A percentile compares a stretch with the other conserved stretches of the same genome.
Evolutionary conservation across 2,888 invertebrate genomes (phyloP).

Genomic region (Byasa hedistus): DNA sequence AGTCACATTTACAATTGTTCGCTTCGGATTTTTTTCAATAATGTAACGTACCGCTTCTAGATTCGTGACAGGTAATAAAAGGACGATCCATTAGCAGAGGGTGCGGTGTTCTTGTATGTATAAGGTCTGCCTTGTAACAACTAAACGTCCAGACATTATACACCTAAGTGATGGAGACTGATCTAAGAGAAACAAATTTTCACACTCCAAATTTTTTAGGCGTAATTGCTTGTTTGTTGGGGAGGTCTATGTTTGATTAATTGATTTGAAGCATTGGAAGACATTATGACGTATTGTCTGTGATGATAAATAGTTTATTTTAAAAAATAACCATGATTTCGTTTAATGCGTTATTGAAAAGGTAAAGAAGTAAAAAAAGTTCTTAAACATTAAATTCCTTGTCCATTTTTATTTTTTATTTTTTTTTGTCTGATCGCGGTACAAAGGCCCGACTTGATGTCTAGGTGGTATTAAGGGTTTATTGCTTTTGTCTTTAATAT

Average conservation of each 20-base stretch:
- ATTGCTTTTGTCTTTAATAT: too few species aligned
- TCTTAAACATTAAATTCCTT: too few species aligned
- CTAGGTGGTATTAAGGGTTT: too few species aligned
- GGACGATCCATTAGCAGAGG: constrained; percentile 23
- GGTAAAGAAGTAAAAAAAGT: too few species aligned
- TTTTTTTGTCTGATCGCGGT: too few species aligned
- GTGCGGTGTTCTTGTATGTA: constrained; percentile 16
- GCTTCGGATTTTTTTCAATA: constrained; percentile 12
- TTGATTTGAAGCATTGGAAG: too few species aligned
- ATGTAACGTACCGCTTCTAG: constrained; percentile 15
- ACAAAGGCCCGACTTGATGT: too few species aligned
- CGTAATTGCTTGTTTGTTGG: not conserved
- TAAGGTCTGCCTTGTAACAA: constrained; percentile 9
- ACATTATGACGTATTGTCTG: too few species aligned
- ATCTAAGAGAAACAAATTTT: not conserved
- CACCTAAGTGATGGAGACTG: constrained; percentile 4
- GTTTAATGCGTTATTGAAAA: too few species aligned
- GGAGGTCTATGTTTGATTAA: not conserved
- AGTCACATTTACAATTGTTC: constrained; percentile 3
- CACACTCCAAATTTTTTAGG: not conserved
- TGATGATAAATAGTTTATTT: too few species aligned
- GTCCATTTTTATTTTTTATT: too few species aligned
- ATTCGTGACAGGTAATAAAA: constrained; percentile 23
- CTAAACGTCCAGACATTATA: not conserved
- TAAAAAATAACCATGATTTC: too few species aligned